Evolutionary conservation across 2,113 vertebrate species (phyloP).

Genomic region (Nycticebus coucang): DNA sequence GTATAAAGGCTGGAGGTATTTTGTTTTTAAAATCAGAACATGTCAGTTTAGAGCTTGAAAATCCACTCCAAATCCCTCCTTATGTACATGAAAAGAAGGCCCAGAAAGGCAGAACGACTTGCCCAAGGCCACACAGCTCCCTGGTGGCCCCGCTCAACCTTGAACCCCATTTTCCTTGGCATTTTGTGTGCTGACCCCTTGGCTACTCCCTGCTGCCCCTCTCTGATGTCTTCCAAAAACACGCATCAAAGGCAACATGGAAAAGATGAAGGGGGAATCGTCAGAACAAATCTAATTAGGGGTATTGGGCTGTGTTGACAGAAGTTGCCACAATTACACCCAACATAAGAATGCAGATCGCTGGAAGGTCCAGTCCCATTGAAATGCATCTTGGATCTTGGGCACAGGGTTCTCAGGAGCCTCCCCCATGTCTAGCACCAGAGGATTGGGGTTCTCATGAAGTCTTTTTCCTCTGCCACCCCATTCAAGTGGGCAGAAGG

Average conservation of each 20-base stretch:
- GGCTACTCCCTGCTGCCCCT: neutral
- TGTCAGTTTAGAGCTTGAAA: neutral
- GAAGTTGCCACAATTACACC: neutral
- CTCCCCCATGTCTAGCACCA: neutral
- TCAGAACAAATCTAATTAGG: neutral
- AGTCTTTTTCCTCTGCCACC: neutral
- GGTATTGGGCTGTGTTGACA: neutral
- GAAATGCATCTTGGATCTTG: neutral
- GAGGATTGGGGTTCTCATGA: neutral
- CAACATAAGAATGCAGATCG: neutral
- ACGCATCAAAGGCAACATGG: neutral
- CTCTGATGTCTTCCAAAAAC: neutral
- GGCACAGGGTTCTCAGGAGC: neutral
- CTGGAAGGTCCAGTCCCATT: neutral
- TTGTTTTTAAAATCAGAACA: neutral
- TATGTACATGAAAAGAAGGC: neutral
- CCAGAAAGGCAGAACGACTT: neutral
- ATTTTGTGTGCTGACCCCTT: neutral
- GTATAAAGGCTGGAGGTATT: neutral
- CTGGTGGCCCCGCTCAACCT: neutral
- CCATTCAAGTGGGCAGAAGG: slow-evolving; percentile 49
- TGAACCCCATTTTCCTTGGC: neutral
- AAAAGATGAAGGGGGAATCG: neutral
- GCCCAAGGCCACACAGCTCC: neutral
- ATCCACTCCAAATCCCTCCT: neutral